Evolutionary conservation across 2,113 vertebrate genomes (phyloP).

Genomic region (Cebus imitator): DNA sequence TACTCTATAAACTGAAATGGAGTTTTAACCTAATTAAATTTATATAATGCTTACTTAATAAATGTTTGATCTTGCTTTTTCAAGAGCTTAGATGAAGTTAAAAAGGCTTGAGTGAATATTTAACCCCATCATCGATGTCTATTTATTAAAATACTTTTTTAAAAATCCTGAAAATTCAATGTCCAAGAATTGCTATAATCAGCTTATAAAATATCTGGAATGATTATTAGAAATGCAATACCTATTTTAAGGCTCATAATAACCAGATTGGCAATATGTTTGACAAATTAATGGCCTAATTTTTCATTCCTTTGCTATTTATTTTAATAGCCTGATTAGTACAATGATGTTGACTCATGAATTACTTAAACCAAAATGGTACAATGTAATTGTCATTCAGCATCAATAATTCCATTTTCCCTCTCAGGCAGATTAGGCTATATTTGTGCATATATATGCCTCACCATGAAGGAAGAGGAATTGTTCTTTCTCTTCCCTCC

Average conservation of each 20-base stretch:
- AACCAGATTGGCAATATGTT: not conserved
- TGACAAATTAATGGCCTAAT: conserved; percentile 11
- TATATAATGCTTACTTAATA: not conserved
- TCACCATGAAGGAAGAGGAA: not conserved
- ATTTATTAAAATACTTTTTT: not conserved
- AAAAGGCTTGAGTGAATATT: not conserved
- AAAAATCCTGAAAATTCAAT: not conserved
- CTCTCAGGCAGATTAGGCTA: not conserved
- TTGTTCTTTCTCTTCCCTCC: not conserved
- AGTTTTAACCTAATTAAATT: not conserved
- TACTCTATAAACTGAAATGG: not conserved
- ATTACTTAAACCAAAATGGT: conserved; percentile 35
- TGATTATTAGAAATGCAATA: not conserved
- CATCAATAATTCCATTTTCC: not conserved
- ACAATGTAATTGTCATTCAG: not conserved
- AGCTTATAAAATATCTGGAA: not conserved
- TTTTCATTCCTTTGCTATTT: conserved; percentile 22
- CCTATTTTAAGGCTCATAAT: conserved; percentile 29
- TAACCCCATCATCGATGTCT: not conserved
- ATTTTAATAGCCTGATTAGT: conserved; percentile 43
- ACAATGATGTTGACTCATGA: conserved; percentile 28
- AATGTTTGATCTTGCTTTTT: not conserved
- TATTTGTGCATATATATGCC: not conserved
- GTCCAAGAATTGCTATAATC: not conserved
- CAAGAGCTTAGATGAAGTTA: not conserved